A percentile compares a stretch with the other conserved stretches of the same genome.
Evolutionary conservation across 2,888 invertebrate genomes (phyloP).

Genomic region (Serripes groenlandicus): DNA sequence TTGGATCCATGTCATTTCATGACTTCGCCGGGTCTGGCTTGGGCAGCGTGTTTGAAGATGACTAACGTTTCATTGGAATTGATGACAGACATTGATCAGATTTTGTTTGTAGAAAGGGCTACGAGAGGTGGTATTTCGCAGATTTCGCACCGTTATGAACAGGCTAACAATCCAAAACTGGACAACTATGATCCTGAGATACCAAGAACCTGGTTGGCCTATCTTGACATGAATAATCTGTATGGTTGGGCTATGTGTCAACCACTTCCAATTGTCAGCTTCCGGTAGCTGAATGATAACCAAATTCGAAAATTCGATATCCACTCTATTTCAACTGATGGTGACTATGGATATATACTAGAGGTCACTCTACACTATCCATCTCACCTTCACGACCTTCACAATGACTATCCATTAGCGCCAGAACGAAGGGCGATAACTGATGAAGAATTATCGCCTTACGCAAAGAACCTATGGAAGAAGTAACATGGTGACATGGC

Average conservation of each 20-base stretch:
- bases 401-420: slow-evolving; percentile 27
- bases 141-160: slow-evolving; percentile 41
- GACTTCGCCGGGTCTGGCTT: slow-evolving; percentile 77
- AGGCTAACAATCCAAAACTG: slow-evolving; percentile 46
- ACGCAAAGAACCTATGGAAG: slow-evolving; percentile 5
- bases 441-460: slow-evolving; percentile 16
- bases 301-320: slow-evolving; percentile 12
- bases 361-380: slow-evolving; percentile 16
- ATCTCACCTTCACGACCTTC: not conserved
- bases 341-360: slow-evolving; percentile 5
- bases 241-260: slow-evolving; percentile 72
- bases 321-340: slow-evolving; percentile 1
- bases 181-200: slow-evolving; percentile 53
- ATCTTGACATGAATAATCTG: slow-evolving; percentile 29
- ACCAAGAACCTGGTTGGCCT: slow-evolving; percentile 49
- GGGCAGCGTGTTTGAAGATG: slow-evolving; percentile 49
- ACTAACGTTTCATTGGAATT: slow-evolving; percentile 41
- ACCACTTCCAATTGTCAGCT: slow-evolving; percentile 71
- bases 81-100: slow-evolving; percentile 39
- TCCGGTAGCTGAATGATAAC: slow-evolving; percentile 41
- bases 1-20: slow-evolving; percentile 78
- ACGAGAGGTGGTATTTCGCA: slow-evolving; percentile 41
- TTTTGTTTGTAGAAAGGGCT: slow-evolving; percentile 13
- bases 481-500: slow-evolving; percentile 8
- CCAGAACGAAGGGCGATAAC: slow-evolving; percentile 1